phyloP scores from a whole-genome alignment of 2,113 vertebrate genomes.

The Catagonus wagneri region DNA sequence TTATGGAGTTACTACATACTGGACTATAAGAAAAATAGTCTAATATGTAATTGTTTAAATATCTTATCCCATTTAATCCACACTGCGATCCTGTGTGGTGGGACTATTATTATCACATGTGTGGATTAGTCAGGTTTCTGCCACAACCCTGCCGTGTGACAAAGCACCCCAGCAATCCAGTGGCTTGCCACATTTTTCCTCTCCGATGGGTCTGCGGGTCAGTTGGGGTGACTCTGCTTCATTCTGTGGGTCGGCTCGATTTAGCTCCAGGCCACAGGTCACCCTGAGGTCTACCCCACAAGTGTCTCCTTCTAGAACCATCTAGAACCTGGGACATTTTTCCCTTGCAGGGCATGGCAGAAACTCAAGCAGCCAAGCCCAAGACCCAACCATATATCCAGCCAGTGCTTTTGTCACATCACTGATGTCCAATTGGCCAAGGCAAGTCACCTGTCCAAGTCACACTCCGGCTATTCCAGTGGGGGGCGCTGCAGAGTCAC shows the following conservation, averaged over 20 bases:
- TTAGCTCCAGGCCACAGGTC: neutral
- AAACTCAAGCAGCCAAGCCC: neutral
- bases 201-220: neutral
- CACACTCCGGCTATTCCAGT: neutral
- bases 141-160: neutral
- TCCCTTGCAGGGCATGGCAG: neutral
- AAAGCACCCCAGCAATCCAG: neutral
- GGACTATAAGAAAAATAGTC: neutral
- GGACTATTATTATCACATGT: accelerated
- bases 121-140: neutral
- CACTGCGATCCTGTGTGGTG: no score
- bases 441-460: neutral
- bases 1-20: neutral
- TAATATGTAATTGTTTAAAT: neutral
- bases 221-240: neutral
- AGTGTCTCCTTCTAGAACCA: neutral
- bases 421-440: neutral
- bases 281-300: neutral
- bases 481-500: neutral
- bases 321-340: neutral
- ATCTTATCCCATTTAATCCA: neutral
- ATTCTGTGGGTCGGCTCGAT: neutral
- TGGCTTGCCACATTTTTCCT: no score
- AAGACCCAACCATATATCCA: neutral
- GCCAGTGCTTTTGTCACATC: neutral